Evolutionary conservation across 2,797 vertebrate species (phyloP), one percentile per base, ranked within the genome.

Genomic region (Ctenochaetus hawaiiensis): DNA sequence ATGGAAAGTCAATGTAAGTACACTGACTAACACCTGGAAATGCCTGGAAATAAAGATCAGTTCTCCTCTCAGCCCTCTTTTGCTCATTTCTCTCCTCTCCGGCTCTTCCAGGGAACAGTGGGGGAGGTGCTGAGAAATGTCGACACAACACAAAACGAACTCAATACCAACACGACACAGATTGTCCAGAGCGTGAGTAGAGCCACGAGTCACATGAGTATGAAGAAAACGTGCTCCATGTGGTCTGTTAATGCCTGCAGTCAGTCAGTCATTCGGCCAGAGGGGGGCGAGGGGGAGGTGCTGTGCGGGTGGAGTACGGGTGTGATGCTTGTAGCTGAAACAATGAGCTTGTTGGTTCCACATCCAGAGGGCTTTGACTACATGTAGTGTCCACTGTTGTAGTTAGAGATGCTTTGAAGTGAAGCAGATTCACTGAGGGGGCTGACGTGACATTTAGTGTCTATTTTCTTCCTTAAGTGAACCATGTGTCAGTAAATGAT

Each of bases 161-260:
- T 97, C 71, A 80, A 93, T 73, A 85, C 57, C 68, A 93, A 95
- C 59, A 84, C 20, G 0, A 61, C 86, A 52, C 85, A 83, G 72
- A 93, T 96, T 57, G 74, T 96, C 75, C 94, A 94, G 90, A 92
- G 80, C 0, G 97, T 97, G 92, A 97, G 97, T 94, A 89, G 60
- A 81, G 81, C 58, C 68, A 54, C 2, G 49, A 83, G 90, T 92
- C 90, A 91, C 92, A 93, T 93, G 91, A 90, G 84, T 26, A 11
- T 0, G 57, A 60, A 49, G 72, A 59, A 78, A 77, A 58, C 71
- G 72, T 68, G 72, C 76, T 79, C 60, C 87, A 82, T 89, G 82
- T 85, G 87, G 67, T 80, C 70, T 75, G 66, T 52, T 87, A 89
- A 89, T 83, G 87, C 86, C 75, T 51, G 72, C 72, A 78, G 73